Conservation (phyloP, 1,140 invertebrate genomes). For the Drosophila hydei region DNA sequence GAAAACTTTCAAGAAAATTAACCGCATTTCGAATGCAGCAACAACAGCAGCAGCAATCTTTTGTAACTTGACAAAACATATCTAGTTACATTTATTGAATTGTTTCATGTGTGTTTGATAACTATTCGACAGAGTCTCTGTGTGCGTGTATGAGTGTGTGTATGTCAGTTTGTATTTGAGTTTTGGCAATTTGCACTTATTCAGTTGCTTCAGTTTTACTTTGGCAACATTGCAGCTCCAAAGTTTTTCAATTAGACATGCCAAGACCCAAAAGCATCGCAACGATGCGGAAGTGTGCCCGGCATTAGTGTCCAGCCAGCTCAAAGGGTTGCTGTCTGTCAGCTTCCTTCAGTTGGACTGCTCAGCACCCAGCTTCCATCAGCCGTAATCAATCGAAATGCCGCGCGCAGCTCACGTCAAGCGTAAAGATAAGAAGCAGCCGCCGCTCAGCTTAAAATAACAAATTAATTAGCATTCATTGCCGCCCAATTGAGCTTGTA, state of each 20-base stretch:
- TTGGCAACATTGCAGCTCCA: slow-evolving; percentile 39
- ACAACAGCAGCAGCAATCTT: slow-evolving; percentile 36
- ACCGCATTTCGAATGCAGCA: slow-evolving; percentile 62
- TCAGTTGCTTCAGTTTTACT: slow-evolving; percentile 37
- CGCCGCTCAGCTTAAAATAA: slow-evolving; percentile 49
- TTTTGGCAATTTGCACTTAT: slow-evolving; percentile 53
- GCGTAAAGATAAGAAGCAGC: slow-evolving; percentile 66
- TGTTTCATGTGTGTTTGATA: slow-evolving; percentile 61
- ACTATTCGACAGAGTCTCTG: slow-evolving; percentile 52
- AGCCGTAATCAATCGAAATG: slow-evolving; percentile 54
- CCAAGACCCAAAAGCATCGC: slow-evolving; percentile 29
- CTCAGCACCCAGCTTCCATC: background rate
- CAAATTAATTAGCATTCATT: slow-evolving; percentile 78
- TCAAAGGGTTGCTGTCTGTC: slow-evolving; percentile 56
- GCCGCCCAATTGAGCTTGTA: slow-evolving; percentile 75
- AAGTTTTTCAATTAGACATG: slow-evolving; percentile 78
- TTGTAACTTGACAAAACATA: slow-evolving; percentile 46
- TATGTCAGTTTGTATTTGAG: slow-evolving; percentile 32
- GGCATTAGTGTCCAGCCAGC: slow-evolving; percentile 19
- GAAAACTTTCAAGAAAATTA: slow-evolving; percentile 54
- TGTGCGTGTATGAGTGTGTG: background rate
- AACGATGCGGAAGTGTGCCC: slow-evolving; percentile 34
- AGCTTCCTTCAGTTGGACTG: slow-evolving; percentile 18
- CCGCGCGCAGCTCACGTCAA: slow-evolving; percentile 28
- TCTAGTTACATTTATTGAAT: slow-evolving; percentile 68